These are phyloP conservation scores for Mandrillus leucophaeus DNA, from an alignment of 2,113 vertebrate species.

Conservation along the genomic window DNA sequence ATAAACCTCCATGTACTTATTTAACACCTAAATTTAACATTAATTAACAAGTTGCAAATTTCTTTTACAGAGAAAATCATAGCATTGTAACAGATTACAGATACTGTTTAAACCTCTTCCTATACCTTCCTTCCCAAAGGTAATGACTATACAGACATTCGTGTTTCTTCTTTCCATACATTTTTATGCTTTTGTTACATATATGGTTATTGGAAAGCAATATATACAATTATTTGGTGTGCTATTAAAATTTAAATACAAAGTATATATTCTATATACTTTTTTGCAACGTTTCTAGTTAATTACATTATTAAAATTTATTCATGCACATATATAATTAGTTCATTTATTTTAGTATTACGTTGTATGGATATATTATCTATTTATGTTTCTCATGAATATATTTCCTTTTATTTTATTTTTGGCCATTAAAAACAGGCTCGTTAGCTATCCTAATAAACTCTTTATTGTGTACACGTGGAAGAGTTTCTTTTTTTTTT, in stretches of 20 bases:
- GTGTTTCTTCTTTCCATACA: neutral
- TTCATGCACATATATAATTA: neutral
- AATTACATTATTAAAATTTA: neutral
- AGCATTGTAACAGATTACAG: neutral
- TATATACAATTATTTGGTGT: neutral
- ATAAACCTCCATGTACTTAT: neutral
- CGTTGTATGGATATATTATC: neutral
- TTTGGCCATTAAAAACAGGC: neutral
- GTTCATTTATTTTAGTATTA: neutral
- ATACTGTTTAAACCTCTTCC: neutral
- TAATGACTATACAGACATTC: neutral
- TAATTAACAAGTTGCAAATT: neutral
- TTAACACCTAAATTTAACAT: neutral
- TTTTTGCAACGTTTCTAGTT: neutral
- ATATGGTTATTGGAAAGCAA: neutral
- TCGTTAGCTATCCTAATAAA: neutral
- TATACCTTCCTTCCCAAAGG: too few species aligned
- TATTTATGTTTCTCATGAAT: neutral
- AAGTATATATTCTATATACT: neutral
- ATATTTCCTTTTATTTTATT: neutral
- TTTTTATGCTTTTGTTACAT: neutral
- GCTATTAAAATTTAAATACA: neutral
- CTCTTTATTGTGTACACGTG: neutral
- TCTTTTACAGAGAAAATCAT: neutral
- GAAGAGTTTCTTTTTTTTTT: neutral